These are phyloP conservation scores for Neomonachus schauinslandi DNA, from an alignment of 2,113 vertebrate genomes.

Conservation along the genomic window DNA sequence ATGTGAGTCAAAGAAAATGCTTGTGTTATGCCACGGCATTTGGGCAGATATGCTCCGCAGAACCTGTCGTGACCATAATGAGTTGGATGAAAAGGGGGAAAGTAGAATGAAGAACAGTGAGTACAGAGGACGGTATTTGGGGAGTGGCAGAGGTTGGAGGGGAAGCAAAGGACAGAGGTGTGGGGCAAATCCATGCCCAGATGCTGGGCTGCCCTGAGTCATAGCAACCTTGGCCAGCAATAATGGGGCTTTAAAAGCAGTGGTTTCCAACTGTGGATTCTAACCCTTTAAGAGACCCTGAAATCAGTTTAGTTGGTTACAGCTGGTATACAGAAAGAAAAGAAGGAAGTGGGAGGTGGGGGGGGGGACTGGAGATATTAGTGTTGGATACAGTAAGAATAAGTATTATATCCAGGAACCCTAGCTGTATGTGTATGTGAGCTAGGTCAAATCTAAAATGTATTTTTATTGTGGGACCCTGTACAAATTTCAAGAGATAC, in stretches of 20 bases:
- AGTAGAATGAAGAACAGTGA: neutral
- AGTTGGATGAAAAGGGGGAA: neutral
- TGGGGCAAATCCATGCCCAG: neutral
- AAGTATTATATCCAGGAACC: neutral
- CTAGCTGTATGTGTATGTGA: neutral
- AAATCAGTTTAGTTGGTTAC: neutral
- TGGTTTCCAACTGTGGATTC: neutral
- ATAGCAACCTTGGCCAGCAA: fast-evolving
- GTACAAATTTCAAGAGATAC: neutral
- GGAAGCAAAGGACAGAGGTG: neutral
- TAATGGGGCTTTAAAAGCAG: neutral
- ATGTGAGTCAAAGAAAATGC: neutral
- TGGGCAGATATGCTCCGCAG: neutral
- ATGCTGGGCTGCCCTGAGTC: neutral
- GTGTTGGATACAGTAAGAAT: neutral
- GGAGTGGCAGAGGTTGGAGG: neutral
- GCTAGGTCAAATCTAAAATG: neutral
- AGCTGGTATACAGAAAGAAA: neutral
- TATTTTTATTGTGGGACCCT: neutral
- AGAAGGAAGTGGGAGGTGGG: neutral
- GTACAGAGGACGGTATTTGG: neutral
- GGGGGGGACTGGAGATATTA: neutral
- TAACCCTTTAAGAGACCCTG: neutral
- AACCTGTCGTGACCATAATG: neutral
- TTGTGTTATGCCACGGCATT: neutral